Base-by-base conservation (phyloP, 2,797 vertebrate species). In the Pygocentrus nattereri region DNA sequence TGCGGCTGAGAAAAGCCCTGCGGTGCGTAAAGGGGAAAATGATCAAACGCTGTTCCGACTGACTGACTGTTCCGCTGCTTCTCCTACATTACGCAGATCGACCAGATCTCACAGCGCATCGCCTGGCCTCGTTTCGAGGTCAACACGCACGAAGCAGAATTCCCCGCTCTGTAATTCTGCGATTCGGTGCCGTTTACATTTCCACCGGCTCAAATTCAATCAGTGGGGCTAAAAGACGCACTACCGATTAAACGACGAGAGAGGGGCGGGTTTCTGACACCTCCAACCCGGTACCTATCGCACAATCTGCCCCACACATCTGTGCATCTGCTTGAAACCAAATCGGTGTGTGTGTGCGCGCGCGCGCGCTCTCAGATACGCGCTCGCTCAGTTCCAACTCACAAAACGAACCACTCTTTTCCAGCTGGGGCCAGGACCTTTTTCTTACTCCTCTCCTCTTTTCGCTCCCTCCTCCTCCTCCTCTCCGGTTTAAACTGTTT, bases 71-170 rank as follows among this genome's bases (percentile, higher is more conserved):
- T 61, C 62, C 49, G 12, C 18, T 69, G 52, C 58, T 34, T 59
- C 52, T 58, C 62, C 52, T 7, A 21, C 27, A 27, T 77, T 68
- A 77, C 52, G 64, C 76, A 30, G n/a, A 74, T 74, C 21, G 31
- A 13, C 41, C 58, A 64, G 38, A 25, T 49, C 34, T 34, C 18
- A 41, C 27, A 76, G 23, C 23, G 12, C 25, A 61, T 62, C 38
- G 34, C 5, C 31, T 52, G 69, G 38, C 64, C 65, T 78, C 50
- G 67, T 58, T 68, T 78, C 65, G 76, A 78, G 76, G 76, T 78
- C 76, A 69, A 4, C 38, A 30, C 54, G 12, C 49, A 69, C 69
- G 76, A 68, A 67, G 61, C 30, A 41, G 31, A 54, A 18, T 38
- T 54, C 54, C 34, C 23, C 31, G 16, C 44, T 16, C 25, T 34